Percentiles rank a stretch among this genome's conserved stretches.
Conservation (phyloP, 2,113 vertebrate genomes). For the Callaeas wilsoni region DNA sequence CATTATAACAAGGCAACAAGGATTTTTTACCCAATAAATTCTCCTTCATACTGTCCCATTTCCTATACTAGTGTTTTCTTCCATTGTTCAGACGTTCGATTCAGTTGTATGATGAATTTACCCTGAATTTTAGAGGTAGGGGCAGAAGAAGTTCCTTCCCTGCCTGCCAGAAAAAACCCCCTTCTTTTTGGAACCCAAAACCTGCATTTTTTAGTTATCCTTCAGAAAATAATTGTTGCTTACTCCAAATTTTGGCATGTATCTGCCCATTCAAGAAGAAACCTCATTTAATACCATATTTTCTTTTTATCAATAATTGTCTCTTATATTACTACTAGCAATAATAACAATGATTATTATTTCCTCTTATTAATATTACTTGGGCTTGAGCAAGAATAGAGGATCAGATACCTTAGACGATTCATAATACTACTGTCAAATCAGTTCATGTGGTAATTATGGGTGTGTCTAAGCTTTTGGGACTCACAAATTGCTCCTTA, state of each 20-base stretch:
- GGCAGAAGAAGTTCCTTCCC: not conserved
- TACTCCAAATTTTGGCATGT: not conserved
- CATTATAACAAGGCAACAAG: not conserved
- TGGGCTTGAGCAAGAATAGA: not conserved
- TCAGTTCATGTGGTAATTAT: not conserved
- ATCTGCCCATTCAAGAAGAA: not conserved
- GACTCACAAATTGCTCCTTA: not conserved
- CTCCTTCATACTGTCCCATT: not conserved
- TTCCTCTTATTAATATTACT: not conserved
- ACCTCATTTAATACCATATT: not conserved
- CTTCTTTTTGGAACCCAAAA: not conserved
- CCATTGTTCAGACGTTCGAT: not conserved
- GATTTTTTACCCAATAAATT: not conserved
- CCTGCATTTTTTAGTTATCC: accelerated
- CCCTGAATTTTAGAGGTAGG: not conserved
- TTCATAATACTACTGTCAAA: not conserved
- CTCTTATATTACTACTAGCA: not conserved
- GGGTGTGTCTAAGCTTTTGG: not conserved
- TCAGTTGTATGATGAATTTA: not conserved
- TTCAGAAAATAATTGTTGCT: not conserved
- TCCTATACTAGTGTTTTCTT: not conserved
- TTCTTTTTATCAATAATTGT: not conserved
- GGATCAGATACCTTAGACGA: not conserved
- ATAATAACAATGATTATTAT: no score
- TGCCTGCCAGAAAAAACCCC: not conserved